phyloP scores from a whole-genome alignment of 2,888 invertebrate genomes.

The Ditylenchus weischeri region DNA sequence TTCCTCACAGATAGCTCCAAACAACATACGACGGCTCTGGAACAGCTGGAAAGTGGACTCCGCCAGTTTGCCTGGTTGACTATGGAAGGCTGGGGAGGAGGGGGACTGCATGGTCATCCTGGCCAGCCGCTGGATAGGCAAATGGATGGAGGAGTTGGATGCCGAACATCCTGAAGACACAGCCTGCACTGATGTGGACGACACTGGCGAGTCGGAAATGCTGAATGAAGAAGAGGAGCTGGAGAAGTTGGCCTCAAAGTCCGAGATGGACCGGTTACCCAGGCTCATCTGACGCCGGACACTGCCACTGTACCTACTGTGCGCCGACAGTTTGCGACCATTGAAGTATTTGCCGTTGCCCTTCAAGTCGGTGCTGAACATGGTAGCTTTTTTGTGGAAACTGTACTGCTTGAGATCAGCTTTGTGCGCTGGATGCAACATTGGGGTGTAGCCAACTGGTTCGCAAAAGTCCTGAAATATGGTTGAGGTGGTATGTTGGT shows the following conservation, averaged over 20 bases:
- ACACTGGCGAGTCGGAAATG: slow-evolving; percentile 6
- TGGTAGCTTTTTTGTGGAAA: slow-evolving; percentile 1
- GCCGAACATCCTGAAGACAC: not conserved
- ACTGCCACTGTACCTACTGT: not conserved
- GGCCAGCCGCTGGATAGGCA: slow-evolving; percentile 1
- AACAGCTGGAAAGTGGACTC: slow-evolving; percentile 1
- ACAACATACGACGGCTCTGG: slow-evolving; percentile 2
- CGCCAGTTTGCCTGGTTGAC: not conserved
- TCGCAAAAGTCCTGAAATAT: slow-evolving; percentile 36
- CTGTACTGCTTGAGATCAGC: slow-evolving; percentile 28
- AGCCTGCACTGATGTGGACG: not conserved
- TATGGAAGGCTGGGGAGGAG: not conserved
- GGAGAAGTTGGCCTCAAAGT: too few relatives aligned
- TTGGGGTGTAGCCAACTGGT: slow-evolving; percentile 32
- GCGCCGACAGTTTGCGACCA: not conserved
- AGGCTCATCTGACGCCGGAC: not conserved
- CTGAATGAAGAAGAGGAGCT: not conserved
- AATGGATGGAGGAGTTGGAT: not conserved
- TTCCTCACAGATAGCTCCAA: slow-evolving; percentile 4
- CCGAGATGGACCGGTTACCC: not conserved
- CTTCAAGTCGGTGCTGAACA: not conserved
- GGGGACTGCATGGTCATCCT: slow-evolving; percentile 5
- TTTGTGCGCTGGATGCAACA: slow-evolving; percentile 25
- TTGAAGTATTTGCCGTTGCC: not conserved
- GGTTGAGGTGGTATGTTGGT: too few relatives aligned